Percentiles rank a stretch among this genome's conserved stretches.
phyloP scores from a whole-genome alignment of 2,797 vertebrate species.

The Meriones psammophilus region DNA sequence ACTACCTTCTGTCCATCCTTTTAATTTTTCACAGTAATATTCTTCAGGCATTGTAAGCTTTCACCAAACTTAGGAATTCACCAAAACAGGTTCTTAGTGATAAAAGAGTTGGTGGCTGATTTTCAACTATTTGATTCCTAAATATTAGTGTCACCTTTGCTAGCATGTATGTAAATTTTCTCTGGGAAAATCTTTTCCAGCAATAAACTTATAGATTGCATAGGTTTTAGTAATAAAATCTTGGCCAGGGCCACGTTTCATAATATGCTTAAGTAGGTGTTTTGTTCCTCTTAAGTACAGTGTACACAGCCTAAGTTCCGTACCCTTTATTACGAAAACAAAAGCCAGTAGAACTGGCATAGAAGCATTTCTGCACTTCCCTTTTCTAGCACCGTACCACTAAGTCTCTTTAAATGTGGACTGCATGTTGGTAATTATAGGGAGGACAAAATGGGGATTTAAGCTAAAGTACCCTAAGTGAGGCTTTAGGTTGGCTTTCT shows the following conservation, averaged over 20 bases:
- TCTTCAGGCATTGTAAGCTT: constrained; percentile 33
- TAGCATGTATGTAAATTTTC: constrained; percentile 34
- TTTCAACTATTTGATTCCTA: neutral
- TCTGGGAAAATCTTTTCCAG: constrained; percentile 55
- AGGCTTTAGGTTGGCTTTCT: constrained; percentile 69
- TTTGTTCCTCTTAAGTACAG: neutral
- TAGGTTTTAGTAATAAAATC: constrained; percentile 46
- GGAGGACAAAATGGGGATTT: constrained; percentile 74
- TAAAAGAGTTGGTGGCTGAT: neutral
- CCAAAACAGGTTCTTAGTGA: no score
- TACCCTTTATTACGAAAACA: constrained; percentile 70
- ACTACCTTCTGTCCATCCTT: neutral
- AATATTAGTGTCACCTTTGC: constrained; percentile 14
- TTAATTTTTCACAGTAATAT: constrained; percentile 46
- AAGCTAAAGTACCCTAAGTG: constrained; percentile 75
- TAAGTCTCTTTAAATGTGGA: constrained; percentile 67
- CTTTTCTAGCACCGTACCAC: constrained; percentile 50
- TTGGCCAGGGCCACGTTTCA: constrained; percentile 30
- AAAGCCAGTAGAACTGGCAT: constrained; percentile 49
- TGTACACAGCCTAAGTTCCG: constrained; percentile 24
- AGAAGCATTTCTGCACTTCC: constrained; percentile 31
- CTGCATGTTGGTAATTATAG: constrained; percentile 80
- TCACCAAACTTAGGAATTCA: neutral
- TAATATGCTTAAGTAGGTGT: neutral
- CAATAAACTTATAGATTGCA: constrained; percentile 34